Percentiles rank a stretch among this genome's conserved stretches.
phyloP scores from a whole-genome alignment of 2,113 vertebrate genomes.

The Campylorhamphus procurvoides region DNA sequence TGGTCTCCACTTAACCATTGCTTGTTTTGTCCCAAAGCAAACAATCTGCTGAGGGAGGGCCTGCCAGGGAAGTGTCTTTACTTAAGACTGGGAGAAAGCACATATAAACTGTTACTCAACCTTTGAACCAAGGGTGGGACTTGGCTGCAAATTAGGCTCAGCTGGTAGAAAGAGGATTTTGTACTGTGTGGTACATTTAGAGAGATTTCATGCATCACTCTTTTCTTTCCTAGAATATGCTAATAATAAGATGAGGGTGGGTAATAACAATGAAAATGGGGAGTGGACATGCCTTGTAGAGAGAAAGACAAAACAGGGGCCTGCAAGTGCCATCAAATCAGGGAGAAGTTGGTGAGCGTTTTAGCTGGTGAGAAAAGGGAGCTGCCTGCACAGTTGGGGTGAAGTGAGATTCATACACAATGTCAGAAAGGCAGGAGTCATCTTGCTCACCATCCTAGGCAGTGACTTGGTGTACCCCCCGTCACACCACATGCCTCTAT shows the following conservation, averaged over 20 bases:
- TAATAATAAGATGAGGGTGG: not conserved
- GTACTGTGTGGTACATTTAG: accelerated
- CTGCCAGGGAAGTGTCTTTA: not conserved
- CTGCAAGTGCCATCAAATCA: not conserved
- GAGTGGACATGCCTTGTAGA: not conserved
- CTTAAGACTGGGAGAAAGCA: not conserved
- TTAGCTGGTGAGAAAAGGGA: not conserved
- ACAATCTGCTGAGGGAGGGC: not conserved
- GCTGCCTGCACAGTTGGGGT: not conserved
- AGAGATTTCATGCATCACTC: not conserved
- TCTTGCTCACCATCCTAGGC: not conserved
- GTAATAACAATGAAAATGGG: not conserved
- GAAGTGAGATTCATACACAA: not conserved
- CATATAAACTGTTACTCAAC: not conserved
- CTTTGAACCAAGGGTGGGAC: not conserved
- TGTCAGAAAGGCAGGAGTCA: not conserved
- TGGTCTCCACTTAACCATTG: not conserved
- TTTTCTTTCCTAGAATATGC: not conserved
- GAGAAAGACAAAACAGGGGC: not conserved
- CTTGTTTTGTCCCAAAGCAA: not conserved
- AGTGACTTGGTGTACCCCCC: not conserved
- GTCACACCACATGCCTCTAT: not conserved
- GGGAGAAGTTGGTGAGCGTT: not conserved
- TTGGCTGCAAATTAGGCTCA: not conserved
- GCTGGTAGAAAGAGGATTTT: not conserved